Conservation (phyloP, 2,797 vertebrate genomes). For the Hoplostethus mediterraneus region DNA sequence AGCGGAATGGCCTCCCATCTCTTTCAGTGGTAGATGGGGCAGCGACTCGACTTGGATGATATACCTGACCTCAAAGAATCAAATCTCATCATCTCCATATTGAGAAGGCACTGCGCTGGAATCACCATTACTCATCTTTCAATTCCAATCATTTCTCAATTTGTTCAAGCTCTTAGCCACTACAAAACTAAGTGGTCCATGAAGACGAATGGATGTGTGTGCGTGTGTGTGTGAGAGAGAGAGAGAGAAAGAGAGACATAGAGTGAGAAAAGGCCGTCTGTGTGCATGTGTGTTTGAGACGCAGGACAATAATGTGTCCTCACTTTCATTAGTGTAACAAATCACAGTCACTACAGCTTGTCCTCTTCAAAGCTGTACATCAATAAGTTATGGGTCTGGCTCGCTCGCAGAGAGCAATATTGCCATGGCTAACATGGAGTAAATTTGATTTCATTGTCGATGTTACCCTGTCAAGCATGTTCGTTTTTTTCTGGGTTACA, state of each 20-base stretch:
- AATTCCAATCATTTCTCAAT: constrained; percentile 85
- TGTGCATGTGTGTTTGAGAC: constrained; percentile 60
- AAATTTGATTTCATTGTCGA: constrained; percentile 77
- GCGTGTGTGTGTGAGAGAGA: constrained; percentile 32
- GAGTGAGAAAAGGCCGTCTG: constrained; percentile 41
- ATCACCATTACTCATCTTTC: constrained; percentile 85
- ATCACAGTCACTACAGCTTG: constrained; percentile 81
- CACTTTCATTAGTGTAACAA: constrained; percentile 83
- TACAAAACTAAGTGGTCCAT: constrained; percentile 82
- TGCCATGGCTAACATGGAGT: constrained; percentile 76
- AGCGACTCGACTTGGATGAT: constrained; percentile 72
- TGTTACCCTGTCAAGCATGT: constrained; percentile 68
- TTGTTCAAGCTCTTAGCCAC: constrained; percentile 82
- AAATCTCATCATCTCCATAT: constrained; percentile 84
- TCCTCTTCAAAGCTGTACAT: constrained; percentile 79
- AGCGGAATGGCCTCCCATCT: constrained; percentile 51
- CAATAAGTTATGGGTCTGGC: constrained; percentile 70
- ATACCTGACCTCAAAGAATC: constrained; percentile 84
- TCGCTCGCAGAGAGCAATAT: constrained; percentile 73
- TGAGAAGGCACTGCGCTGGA: constrained; percentile 76
- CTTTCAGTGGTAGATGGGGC: constrained; percentile 63
- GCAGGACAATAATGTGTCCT: constrained; percentile 76
- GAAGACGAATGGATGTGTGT: constrained; percentile 65
- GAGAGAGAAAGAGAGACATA: constrained; percentile 12
- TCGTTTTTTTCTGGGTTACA: constrained; percentile 60